These are phyloP conservation scores for Karalla daura DNA, from an alignment of 2,797 vertebrate genomes.

Conservation along the genomic window DNA sequence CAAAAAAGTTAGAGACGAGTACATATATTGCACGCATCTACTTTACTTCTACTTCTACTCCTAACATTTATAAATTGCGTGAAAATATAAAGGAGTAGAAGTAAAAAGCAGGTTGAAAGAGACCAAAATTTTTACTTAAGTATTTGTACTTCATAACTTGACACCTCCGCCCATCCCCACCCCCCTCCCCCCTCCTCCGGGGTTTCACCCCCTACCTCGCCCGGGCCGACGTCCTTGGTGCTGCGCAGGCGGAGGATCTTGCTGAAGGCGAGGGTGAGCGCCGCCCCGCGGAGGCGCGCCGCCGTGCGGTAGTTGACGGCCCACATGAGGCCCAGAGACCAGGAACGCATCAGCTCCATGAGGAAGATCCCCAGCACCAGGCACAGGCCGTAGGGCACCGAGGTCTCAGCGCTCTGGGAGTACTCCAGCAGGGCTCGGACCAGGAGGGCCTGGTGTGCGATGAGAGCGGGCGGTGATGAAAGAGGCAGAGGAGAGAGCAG, in stretches of 20 bases:
- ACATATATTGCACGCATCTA: too few relatives aligned
- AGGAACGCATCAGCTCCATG: slow-evolving; percentile 85
- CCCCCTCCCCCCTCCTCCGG: too few relatives aligned
- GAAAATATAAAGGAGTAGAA: too few relatives aligned
- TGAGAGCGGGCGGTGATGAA: not conserved
- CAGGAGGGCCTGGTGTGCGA: slow-evolving; percentile 80
- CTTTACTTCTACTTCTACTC: too few relatives aligned
- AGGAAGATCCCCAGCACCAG: slow-evolving; percentile 84
- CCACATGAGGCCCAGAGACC: slow-evolving; percentile 87
- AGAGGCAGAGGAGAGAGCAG: not conserved
- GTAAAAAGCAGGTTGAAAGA: too few relatives aligned
- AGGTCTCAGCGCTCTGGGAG: slow-evolving; percentile 74
- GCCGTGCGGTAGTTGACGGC: slow-evolving; percentile 88
- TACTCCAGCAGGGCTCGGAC: slow-evolving; percentile 86
- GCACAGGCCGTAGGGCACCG: slow-evolving; percentile 78
- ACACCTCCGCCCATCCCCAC: too few relatives aligned
- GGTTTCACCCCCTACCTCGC: slow-evolving; percentile 79
- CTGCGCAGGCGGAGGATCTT: slow-evolving; percentile 86
- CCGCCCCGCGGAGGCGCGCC: slow-evolving; percentile 85
- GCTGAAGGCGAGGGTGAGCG: slow-evolving; percentile 85
- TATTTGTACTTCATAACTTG: too few relatives aligned
- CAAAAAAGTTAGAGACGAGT: too few relatives aligned
- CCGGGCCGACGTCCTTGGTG: slow-evolving; percentile 84
- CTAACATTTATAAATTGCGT: too few relatives aligned
- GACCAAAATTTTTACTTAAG: too few relatives aligned